Evolutionary conservation across 2,113 vertebrate species (phyloP).

Genomic region (Bagarius yarrelli): DNA sequence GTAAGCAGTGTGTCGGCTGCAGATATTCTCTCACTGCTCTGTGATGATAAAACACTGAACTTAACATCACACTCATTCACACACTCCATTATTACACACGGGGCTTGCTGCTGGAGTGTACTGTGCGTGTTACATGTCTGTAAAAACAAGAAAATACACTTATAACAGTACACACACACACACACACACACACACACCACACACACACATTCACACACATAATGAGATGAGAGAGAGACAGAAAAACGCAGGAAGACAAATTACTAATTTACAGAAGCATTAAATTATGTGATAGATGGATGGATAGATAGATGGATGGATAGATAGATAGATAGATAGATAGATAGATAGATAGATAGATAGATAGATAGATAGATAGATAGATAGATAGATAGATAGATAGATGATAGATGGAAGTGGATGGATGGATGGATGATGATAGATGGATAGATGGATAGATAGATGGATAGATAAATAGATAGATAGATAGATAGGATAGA

Average conservation of each 20-base stretch:
- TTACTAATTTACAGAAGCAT: too few species aligned
- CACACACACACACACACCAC: too few species aligned
- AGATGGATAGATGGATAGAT: not conserved
- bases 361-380: not conserved
- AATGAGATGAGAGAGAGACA: too few species aligned
- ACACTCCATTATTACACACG: not conserved
- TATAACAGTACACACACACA: too few species aligned
- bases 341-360: not conserved
- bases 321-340: not conserved
- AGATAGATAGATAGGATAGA: constrained; percentile 14
- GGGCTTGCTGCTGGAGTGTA: not conserved
- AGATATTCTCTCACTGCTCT: not conserved
- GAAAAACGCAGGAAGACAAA: too few species aligned
- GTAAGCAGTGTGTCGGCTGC: not conserved
- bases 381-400: not conserved
- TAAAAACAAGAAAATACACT: too few species aligned
- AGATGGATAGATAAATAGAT: not conserved
- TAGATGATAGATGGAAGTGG: not conserved
- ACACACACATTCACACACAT: too few species aligned
- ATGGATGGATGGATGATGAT: too few species aligned
- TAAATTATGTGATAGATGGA: too few species aligned
- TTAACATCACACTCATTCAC: not conserved
- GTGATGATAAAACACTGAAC: not conserved
- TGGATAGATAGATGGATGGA: not conserved
- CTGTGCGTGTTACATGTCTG: too few species aligned